Evolutionary conservation across 2,797 vertebrate genomes (phyloP), one percentile per base, ranked within the genome.

Genomic region (Acanthornis magna): DNA sequence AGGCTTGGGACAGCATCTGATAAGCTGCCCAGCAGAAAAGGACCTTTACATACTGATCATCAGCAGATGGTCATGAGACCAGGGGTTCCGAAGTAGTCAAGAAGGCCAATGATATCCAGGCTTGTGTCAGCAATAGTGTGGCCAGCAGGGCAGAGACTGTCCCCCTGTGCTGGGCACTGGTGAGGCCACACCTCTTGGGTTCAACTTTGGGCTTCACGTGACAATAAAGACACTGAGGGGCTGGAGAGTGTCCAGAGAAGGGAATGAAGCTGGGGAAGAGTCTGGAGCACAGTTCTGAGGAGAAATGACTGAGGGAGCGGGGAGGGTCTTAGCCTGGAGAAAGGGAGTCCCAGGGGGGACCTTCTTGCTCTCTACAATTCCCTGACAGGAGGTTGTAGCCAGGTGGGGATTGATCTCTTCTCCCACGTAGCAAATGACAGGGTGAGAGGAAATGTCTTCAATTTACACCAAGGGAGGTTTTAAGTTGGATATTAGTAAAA

Each of bases 11-110:
- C 16, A 61, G 19, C 3, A 7, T 10, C 25, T 66, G n/a, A 7
- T 13, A 45, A 45, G 5, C 30, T 40, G 13, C 5, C 7, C 5
- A 19, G 30, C 7, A 30, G 26, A 16, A 48, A 75, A 55, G 18
- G 10, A 14, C 13, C 16, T 55, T 9, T 22, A 9, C 2, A 7
- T 61, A 11, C 3, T 50, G 27, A 5, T n/a, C 0, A 0, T 13
- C 16, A 43, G 32, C 0, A 0, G 4, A 14, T 45, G 43, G 30
- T 38, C 23, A 13, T 11, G 43, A 29, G 14, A 27, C 13, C 2
- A 9, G 9, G 5, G 25, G 23, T 50, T 32, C 4, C 50, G 4
- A 55, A 11, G 13, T 17, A 5, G 9, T 1, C 30, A 55, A 15
- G 7, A 68, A 55, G 20, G 42, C 8, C 36, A 43, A 1, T 7